These are phyloP conservation scores for Ceratitis capitata DNA, from an alignment of 1,140 invertebrate genomes.

Conservation along the genomic window DNA sequence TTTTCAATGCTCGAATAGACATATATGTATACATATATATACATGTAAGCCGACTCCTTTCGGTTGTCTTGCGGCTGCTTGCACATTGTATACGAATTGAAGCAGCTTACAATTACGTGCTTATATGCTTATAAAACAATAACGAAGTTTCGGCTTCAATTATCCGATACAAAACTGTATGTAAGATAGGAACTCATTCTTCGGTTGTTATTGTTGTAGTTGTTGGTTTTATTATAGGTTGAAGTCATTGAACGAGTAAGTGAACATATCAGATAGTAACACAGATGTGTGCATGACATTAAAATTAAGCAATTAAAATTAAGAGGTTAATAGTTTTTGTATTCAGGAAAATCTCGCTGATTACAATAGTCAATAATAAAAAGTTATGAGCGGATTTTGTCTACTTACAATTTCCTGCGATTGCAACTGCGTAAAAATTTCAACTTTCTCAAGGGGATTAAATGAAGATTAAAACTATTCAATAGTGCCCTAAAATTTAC, in stretches of 20 bases:
- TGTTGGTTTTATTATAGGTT: too few species aligned
- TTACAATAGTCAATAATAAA: not conserved
- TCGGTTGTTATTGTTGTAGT: too few species aligned
- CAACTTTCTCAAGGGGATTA: too few species aligned
- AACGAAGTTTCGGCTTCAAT: not conserved
- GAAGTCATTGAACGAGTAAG: not conserved
- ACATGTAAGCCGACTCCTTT: not conserved
- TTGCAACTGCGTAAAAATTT: too few species aligned
- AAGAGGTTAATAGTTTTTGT: not conserved
- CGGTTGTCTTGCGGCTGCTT: not conserved
- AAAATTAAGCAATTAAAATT: not conserved
- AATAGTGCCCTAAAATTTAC: too few species aligned
- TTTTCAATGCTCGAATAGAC: not conserved
- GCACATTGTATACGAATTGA: too few species aligned
- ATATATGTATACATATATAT: not conserved
- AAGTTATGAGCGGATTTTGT: not conserved
- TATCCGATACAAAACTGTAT: not conserved
- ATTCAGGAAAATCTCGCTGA: not conserved
- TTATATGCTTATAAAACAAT: not conserved
- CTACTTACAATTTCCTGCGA: too few species aligned
- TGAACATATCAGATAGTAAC: not conserved
- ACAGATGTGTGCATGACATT: not conserved
- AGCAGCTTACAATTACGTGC: not conserved
- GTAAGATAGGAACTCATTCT: too few species aligned
- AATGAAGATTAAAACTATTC: too few species aligned